Evolutionary conservation across 2,113 vertebrate species (phyloP).

Genomic region (Tonatia bakeri): DNA sequence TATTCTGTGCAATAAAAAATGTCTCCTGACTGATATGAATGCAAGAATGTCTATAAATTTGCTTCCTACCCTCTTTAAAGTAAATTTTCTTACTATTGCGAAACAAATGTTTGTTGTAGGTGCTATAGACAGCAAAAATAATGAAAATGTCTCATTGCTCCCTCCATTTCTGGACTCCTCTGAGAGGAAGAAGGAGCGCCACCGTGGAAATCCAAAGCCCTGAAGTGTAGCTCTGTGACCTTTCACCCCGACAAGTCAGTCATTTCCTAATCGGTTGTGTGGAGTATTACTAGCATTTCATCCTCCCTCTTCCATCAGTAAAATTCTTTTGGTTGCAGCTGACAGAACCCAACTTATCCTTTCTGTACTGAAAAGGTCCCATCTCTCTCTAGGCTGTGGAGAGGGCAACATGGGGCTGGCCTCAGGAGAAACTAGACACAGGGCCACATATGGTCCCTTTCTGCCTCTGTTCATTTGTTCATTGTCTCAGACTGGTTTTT

Average conservation of each 20-base stretch:
- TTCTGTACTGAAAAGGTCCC: background rate
- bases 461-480: background rate
- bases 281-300: background rate
- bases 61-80: constrained; percentile 3
- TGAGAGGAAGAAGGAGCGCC: background rate
- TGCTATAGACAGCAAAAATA: background rate
- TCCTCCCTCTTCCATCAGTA: background rate
- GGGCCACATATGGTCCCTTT: background rate
- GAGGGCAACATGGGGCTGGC: background rate
- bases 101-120: background rate
- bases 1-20: background rate
- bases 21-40: background rate
- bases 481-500: background rate
- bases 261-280: background rate
- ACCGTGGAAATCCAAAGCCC: background rate
- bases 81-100: background rate
- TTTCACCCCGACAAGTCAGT: background rate
- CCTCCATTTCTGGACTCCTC: background rate
- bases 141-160: background rate
- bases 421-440: background rate
- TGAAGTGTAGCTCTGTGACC: background rate
- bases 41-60: background rate
- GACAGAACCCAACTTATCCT: background rate
- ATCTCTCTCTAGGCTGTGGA: background rate
- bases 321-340: background rate